phyloP scores from a whole-genome alignment of 2,113 vertebrate species.

The Sterna hirundo region DNA sequence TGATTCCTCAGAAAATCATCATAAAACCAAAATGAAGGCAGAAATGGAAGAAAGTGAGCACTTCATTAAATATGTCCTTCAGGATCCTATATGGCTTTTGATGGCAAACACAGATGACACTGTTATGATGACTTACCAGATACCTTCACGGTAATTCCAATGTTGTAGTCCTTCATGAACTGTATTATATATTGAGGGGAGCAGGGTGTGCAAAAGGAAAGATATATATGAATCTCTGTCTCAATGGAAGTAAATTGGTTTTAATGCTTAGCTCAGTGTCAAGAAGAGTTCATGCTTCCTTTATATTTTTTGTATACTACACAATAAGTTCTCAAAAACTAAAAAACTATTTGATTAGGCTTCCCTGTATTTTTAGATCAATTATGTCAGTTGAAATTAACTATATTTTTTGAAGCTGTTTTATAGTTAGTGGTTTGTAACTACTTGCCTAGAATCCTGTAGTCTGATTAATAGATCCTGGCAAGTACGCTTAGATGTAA shows the following conservation, averaged over 20 bases:
- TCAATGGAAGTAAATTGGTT: neutral
- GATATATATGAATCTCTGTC: neutral
- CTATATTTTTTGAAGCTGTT: neutral
- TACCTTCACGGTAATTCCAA: conserved; percentile 84
- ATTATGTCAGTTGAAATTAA: neutral
- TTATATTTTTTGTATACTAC: neutral
- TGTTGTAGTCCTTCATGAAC: neutral
- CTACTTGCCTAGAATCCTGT: neutral
- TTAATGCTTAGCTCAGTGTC: neutral
- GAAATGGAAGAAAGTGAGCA: conserved; percentile 59
- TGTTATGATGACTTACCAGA: conserved; percentile 93
- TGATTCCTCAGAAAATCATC: conserved; percentile 87
- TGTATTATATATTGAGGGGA: neutral
- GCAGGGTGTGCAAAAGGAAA: neutral
- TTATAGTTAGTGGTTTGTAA: neutral
- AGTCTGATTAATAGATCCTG: neutral
- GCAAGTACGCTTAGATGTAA: neutral
- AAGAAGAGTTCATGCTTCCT: neutral
- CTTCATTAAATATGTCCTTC: conserved; percentile 81
- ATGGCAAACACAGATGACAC: conserved; percentile 85
- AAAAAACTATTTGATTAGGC: neutral
- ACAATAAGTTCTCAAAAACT: neutral
- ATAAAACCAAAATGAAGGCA: conserved; percentile 58
- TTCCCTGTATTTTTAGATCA: neutral
- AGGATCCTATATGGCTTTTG: conserved; percentile 90